These are phyloP conservation scores for Cepaea hortensis DNA, from an alignment of 2,888 invertebrate genomes.

Conservation along the genomic window DNA sequence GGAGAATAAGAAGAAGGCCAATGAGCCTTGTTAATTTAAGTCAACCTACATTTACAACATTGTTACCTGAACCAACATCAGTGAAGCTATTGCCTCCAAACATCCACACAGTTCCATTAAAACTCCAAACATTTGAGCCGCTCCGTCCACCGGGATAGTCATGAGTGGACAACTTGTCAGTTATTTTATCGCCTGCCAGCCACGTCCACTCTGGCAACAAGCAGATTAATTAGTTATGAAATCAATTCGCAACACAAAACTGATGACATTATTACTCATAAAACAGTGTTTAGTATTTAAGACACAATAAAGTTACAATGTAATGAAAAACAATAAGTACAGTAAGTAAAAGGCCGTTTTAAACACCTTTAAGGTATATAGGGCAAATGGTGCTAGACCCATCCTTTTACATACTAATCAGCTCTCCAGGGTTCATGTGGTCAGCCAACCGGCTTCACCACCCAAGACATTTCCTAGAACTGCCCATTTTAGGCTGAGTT, in stretches of 20 bases:
- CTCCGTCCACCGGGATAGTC: conserved; percentile 62
- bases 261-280: not conserved
- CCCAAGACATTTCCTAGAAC: no score
- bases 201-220: conserved; percentile 62
- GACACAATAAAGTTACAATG: no score
- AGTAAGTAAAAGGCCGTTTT: no score
- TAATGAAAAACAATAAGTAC: no score
- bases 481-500: no score
- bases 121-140: conserved; percentile 62
- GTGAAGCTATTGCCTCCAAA: conserved; percentile 65
- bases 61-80: conserved; percentile 26
- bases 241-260: not conserved
- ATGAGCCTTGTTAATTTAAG: no score
- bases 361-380: no score
- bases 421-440: no score
- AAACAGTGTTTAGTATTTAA: not conserved
- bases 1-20: no score
- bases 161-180: conserved; percentile 50
- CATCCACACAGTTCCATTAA: conserved; percentile 59
- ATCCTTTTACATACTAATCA: no score
- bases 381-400: no score
- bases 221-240: not conserved
- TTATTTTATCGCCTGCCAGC: conserved; percentile 57
- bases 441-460: no score
- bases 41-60: not conserved